Conservation (phyloP, 2,888 invertebrate species). For the Dorcus hopei region DNA sequence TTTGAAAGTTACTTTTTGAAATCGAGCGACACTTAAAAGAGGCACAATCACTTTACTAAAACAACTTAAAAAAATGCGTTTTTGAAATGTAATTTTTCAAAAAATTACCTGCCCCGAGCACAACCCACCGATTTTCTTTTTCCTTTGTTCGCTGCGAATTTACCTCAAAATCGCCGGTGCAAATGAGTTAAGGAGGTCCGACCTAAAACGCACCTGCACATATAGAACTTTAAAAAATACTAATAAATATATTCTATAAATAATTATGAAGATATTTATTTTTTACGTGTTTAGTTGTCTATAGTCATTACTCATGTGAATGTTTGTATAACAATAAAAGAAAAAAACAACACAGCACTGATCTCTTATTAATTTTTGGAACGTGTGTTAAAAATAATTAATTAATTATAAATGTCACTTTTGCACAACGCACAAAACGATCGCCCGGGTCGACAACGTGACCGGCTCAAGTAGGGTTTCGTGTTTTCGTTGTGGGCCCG, state of each 20-base stretch:
- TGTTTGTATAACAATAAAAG: conserved; percentile 36
- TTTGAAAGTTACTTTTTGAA: conserved; percentile 4
- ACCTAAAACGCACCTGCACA: conserved; percentile 32
- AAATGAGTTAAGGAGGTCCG: conserved; percentile 39
- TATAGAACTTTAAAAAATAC: conserved; percentile 31
- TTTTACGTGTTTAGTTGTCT: conserved; percentile 42
- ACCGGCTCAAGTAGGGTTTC: neutral
- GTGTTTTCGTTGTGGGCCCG: neutral
- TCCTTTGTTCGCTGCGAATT: neutral
- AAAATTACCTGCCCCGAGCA: neutral
- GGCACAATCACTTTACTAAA: conserved; percentile 41
- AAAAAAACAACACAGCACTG: conserved; percentile 40
- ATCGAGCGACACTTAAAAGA: conserved; percentile 28
- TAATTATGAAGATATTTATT: conserved; percentile 39
- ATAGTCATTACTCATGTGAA: conserved; percentile 42
- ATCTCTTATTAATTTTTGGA: conserved; percentile 42
- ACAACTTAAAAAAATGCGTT: neutral
- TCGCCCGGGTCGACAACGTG: neutral
- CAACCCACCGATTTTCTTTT: neutral
- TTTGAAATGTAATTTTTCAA: conserved; percentile 2
- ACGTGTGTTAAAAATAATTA: conserved; percentile 39
- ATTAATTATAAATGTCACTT: conserved; percentile 37
- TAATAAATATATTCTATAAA: conserved; percentile 36
- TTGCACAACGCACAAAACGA: conserved; percentile 41
- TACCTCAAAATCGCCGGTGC: neutral